These are phyloP conservation scores for Melanostigma gelatinosum DNA, from an alignment of 2,113 vertebrate species.

Conservation along the genomic window DNA sequence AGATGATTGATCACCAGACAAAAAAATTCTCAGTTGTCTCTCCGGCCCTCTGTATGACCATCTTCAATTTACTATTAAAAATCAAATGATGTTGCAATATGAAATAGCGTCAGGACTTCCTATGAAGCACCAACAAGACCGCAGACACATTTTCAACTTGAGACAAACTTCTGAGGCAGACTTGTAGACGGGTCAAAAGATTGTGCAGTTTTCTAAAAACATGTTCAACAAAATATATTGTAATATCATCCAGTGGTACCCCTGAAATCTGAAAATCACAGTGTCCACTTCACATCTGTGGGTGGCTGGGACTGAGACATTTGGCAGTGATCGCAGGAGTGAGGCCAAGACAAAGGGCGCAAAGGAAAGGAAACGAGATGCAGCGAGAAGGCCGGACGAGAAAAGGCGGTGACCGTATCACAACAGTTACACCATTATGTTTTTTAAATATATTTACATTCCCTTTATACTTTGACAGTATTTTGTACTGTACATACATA, in stretches of 20 bases:
- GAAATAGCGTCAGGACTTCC: background rate
- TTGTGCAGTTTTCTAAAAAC: background rate
- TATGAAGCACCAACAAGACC: constrained; percentile 22
- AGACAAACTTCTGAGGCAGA: constrained; percentile 19
- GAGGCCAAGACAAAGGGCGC: background rate
- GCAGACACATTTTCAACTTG: background rate
- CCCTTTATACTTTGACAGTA: background rate
- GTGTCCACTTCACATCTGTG: constrained; percentile 10
- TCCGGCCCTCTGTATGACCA: background rate
- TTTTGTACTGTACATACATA: background rate
- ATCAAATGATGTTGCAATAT: background rate
- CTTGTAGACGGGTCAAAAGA: background rate
- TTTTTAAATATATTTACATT: constrained; percentile 7
- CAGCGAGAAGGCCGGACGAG: background rate
- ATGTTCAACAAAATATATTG: background rate
- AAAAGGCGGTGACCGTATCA: background rate
- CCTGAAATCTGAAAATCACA: constrained; percentile 46
- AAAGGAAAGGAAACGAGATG: background rate
- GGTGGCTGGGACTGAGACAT: constrained; percentile 19
- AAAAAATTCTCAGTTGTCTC: no score
- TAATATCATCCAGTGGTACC: background rate
- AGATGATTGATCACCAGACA: background rate
- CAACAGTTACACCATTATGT: background rate
- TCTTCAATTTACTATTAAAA: background rate
- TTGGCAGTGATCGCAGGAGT: constrained; percentile 60